Base-by-base conservation (phyloP, 2,888 invertebrate genomes). In the Neoaliturus tenellus region DNA sequence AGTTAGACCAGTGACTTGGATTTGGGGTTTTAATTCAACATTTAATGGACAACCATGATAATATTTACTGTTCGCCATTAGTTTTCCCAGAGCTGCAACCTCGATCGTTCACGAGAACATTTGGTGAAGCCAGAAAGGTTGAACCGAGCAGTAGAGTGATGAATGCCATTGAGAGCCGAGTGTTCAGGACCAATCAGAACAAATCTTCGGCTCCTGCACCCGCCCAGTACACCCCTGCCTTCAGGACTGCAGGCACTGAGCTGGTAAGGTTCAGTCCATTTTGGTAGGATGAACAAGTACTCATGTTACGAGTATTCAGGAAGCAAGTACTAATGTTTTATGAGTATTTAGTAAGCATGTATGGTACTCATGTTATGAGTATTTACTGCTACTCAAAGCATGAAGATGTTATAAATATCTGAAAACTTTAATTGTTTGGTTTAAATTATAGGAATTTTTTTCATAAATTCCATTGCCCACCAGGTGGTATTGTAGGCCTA, bases 121-220 rank as follows among this genome's bases (percentile, higher is more conserved):
- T 31, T 14, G 14, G 62, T 17, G 62, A 62, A 28, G 62, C 28
- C 28, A n/a, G 14, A 1, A 62, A 62, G 14, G 31, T 28, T 1
- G 28, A 62, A 3, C 31, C 4, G 20, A 62, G 62, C 31, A 28
- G 28, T 28, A 14, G 62, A 8, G 31, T 71, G 35, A 23, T 71
- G n/a, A n/a, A 28, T 20, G 35, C 71, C 20, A 39, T 71, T 23
- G 71, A 83, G 71, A 80, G 28, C 17, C 58, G 69, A 14, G 20
- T 39, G 12, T 35, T 78, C 51, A 25, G 23, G 20, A 3, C 71
- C 35, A 35, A 31, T 33, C 55, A 85, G 14, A 85, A 83, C 75
- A 67, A 73, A 28, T 33, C 71, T 58, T 35, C 91, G 33, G 90
- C 31, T 23, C 62, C 23, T 20, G 28, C 35, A 4, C 62, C 62